These are phyloP conservation scores for Teleogryllus occipitalis DNA, from an alignment of 1,140 invertebrate species.

Conservation along the genomic window DNA sequence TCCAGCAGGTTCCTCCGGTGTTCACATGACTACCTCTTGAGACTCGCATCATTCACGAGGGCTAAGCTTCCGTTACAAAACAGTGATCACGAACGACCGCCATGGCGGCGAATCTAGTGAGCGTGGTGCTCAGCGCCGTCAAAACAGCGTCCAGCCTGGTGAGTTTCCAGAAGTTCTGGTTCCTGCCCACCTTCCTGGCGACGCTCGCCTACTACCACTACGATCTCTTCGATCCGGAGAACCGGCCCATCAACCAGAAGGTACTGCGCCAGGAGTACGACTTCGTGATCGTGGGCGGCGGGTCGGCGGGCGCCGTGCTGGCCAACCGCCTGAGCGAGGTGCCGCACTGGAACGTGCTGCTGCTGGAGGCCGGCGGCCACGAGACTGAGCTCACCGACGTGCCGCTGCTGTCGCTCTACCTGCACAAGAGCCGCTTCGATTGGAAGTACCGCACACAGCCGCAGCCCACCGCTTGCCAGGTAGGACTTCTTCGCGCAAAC, in stretches of 20 bases:
- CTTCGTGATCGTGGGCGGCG: slow-evolving; percentile 71
- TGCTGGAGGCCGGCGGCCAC: slow-evolving; percentile 81
- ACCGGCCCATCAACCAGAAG: slow-evolving; percentile 58
- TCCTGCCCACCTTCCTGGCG: slow-evolving; percentile 68
- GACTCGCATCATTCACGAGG: no score
- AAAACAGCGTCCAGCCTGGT: slow-evolving; percentile 57
- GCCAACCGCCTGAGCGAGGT: slow-evolving; percentile 76
- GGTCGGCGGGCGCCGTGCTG: slow-evolving; percentile 79
- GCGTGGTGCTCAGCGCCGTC: slow-evolving; percentile 48
- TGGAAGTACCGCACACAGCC: slow-evolving; percentile 83
- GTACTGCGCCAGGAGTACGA: slow-evolving; percentile 61
- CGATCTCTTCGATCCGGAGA: slow-evolving; percentile 77
- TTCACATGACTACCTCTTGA: no score
- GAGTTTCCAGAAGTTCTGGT: slow-evolving; percentile 40
- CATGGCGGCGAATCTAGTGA: slow-evolving; percentile 30
- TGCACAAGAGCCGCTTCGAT: slow-evolving; percentile 84
- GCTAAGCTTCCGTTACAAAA: no score
- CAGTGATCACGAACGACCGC: no score
- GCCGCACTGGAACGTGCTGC: slow-evolving; percentile 64
- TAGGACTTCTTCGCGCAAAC: not conserved
- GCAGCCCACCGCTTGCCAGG: slow-evolving; percentile 69
- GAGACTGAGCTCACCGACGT: slow-evolving; percentile 77
- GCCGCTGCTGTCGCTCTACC: slow-evolving; percentile 70
- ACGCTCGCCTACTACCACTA: slow-evolving; percentile 77
- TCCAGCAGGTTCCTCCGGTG: no score